Evolutionary conservation across 2,888 invertebrate genomes (phyloP), one percentile per base, ranked within the genome.

Genomic region (Andrena fulva): DNA sequence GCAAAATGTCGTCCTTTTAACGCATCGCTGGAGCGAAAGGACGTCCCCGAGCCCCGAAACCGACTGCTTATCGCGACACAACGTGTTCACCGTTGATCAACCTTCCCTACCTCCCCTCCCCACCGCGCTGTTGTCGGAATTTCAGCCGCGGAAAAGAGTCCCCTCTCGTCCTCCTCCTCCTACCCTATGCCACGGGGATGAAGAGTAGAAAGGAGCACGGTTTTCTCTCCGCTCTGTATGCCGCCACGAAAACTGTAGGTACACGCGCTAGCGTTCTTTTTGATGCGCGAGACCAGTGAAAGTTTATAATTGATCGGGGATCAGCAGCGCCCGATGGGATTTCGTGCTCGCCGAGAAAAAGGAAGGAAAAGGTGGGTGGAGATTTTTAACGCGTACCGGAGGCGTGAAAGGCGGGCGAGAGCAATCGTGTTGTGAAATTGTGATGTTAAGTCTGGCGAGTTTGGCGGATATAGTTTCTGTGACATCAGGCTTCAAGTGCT

Each of bases 1-100:
- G 80, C 82, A 60, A 81, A 80, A 80, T 86, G 86, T 86, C 80
- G 82, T 70, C 60, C 59, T 74, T 42, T 83, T 86, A 84, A 86
- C 83, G 86, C 86, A 77, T 78, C 86, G 80, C 42, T 79, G 78
- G 54, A 78, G 70, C 73, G 80, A 74, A 76, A 74, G 64, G 76
- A 74, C 82, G 83, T 56, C 24, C 74, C 64, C 62, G 67, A 64
- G 29, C 29, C 75, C 69, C 78, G 73, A 85, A 86, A 85, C 64
- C 56, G 75, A 77, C 63, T 68, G 74, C 66, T 72, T 82, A 79
- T 82, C 76, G 64, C 48, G 56, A 20, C 42, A 59, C 33, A 50
- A 27, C 16, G 60, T 48, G 20, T 12, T 35, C 54, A 42, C n/a
- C 54, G 64, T 27, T 35, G 31, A 33, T 59, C 59, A 33, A 16